A percentile compares a stretch with the other conserved stretches of the same genome.
Conservation (phyloP, 2,113 vertebrate species). For the Clarias macrocephalus region DNA sequence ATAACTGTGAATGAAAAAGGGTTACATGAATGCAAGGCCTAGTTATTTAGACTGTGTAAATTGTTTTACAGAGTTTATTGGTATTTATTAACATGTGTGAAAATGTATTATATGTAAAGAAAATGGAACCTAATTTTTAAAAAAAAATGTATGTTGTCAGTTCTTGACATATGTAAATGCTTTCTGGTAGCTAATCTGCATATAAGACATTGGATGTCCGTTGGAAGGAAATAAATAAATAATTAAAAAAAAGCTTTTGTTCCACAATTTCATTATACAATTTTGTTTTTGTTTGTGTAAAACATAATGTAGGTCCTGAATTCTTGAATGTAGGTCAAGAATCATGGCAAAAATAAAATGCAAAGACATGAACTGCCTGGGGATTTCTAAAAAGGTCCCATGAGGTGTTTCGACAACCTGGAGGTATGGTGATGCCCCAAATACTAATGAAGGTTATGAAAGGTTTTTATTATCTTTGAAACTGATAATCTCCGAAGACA, state of each 20-base stretch:
- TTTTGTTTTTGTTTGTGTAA: not conserved
- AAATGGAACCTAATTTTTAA: conserved; percentile 79
- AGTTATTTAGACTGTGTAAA: conserved; percentile 68
- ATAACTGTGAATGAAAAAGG: conserved; percentile 65
- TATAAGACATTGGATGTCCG: conserved; percentile 73
- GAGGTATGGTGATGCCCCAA: not conserved
- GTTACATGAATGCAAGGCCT: conserved; percentile 58
- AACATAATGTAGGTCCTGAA: not conserved
- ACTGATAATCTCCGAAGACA: not conserved
- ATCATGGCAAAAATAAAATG: not conserved
- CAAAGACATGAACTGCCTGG: not conserved
- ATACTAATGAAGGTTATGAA: not conserved
- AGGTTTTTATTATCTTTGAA: not conserved
- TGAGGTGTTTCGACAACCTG: not conserved
- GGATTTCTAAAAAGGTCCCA: not conserved
- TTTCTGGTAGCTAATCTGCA: conserved; percentile 73
- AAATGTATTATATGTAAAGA: conserved; percentile 82
- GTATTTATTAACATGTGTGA: conserved; percentile 82
- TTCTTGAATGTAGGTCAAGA: too few species aligned
- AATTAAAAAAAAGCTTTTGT: conserved; percentile 60
- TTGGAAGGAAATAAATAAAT: conserved; percentile 78
- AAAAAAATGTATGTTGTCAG: conserved; percentile 66
- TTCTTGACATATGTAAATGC: conserved; percentile 71
- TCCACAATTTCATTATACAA: conserved; percentile 42
- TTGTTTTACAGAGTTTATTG: conserved; percentile 73